These are phyloP conservation scores for Momotus momota DNA, from an alignment of 2,797 vertebrate species.

Conservation along the genomic window DNA sequence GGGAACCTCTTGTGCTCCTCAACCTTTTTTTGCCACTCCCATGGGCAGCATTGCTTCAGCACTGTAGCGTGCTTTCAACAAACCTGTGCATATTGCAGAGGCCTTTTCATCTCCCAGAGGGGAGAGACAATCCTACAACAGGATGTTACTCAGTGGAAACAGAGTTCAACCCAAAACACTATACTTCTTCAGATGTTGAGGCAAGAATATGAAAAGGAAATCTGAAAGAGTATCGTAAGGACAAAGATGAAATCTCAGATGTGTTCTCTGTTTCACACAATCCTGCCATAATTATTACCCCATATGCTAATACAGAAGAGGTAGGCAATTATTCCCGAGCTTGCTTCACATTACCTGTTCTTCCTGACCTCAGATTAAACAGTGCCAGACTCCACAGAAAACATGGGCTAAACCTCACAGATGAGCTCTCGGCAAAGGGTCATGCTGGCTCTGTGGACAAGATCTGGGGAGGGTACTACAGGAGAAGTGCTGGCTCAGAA, in stretches of 20 bases:
- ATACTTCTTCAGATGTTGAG: background rate
- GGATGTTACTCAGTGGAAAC: background rate
- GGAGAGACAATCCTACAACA: background rate
- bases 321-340: background rate
- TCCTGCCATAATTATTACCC: background rate
- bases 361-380: background rate
- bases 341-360: background rate
- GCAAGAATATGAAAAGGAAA: background rate
- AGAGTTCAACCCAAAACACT: background rate
- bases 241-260: background rate
- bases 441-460: background rate
- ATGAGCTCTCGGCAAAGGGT: background rate
- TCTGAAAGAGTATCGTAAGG: background rate
- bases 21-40: background rate
- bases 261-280: background rate
- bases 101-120: background rate
- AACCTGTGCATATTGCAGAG: rapidly evolving
- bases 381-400: background rate
- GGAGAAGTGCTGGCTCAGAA: background rate
- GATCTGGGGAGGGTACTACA: background rate
- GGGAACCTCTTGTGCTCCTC: background rate
- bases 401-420: background rate
- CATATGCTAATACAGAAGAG: background rate
- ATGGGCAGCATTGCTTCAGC: background rate
- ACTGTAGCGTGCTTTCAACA: background rate